Conservation (phyloP, 2,113 vertebrate genomes). For the Plecturocebus donacophilus region DNA sequence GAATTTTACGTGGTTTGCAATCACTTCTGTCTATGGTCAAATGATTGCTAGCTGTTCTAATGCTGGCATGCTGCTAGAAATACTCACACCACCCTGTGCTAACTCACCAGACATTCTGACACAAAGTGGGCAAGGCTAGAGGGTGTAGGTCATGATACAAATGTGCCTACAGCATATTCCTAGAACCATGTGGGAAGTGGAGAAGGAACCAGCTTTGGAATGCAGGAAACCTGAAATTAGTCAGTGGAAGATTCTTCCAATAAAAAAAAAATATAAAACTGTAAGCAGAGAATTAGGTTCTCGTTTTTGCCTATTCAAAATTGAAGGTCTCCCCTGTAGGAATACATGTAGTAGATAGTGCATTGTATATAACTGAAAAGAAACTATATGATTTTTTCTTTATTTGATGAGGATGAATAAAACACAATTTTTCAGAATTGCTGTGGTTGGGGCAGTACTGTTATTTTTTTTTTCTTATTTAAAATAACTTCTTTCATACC, state of each 20-base stretch:
- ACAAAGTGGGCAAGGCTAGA: background rate
- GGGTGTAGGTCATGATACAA: background rate
- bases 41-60: background rate
- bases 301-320: conserved; percentile 3
- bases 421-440: background rate
- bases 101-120: background rate
- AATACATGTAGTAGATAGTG: background rate
- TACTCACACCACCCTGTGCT: background rate
- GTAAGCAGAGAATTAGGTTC: background rate
- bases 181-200: background rate
- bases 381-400: background rate
- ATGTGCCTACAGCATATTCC: background rate
- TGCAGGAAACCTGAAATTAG: background rate
- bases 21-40: background rate
- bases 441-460: background rate
- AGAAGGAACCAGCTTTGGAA: background rate
- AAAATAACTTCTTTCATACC: conserved; percentile 3
- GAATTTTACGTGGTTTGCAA: background rate
- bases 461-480: conserved; percentile 32
- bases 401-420: background rate
- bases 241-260: conserved; percentile 21
- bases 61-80: background rate
- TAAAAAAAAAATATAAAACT: conserved; percentile 41
- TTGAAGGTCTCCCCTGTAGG: background rate
- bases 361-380: background rate